A percentile compares a stretch with the other conserved stretches of the same genome.
phyloP scores from a whole-genome alignment of 2,888 invertebrate genomes.

The Tupiocoris notatus region DNA sequence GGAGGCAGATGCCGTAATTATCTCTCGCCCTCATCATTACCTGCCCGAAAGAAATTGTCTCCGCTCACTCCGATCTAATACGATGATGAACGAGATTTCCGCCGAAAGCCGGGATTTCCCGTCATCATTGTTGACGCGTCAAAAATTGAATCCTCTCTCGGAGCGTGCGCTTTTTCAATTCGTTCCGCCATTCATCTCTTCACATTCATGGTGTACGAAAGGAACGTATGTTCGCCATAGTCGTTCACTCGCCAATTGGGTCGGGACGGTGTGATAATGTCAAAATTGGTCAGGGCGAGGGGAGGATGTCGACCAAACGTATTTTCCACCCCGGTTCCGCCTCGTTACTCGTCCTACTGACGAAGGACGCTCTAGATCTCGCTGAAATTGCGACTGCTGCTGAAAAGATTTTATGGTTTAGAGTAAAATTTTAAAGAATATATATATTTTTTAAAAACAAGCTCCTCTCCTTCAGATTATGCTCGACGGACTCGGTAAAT shows the following conservation, averaged over 20 bases:
- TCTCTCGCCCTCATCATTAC: too few species aligned
- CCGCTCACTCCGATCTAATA: too few species aligned
- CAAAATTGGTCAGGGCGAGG: neutral
- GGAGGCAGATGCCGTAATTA: too few species aligned
- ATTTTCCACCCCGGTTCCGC: constrained; percentile 10
- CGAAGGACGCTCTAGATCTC: too few species aligned
- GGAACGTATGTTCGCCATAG: neutral
- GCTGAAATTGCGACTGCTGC: too few species aligned
- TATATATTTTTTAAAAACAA: too few species aligned
- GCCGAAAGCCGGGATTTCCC: neutral
- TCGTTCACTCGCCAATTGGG: constrained; percentile 30
- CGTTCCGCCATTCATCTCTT: neutral
- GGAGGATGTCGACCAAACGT: constrained; percentile 29
- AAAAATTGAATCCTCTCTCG: constrained; percentile 20
- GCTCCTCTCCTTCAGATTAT: too few species aligned
- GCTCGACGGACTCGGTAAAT: too few species aligned
- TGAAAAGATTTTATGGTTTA: too few species aligned
- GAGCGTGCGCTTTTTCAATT: neutral
- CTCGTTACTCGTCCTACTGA: neutral
- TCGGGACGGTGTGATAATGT: neutral
- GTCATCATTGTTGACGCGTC: constrained; percentile 11
- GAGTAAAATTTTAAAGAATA: too few species aligned
- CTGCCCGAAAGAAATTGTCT: too few species aligned
- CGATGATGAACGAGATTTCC: too few species aligned
- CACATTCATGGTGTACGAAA: neutral